Evolutionary conservation across 2,797 vertebrate species (phyloP), one percentile per base, ranked within the genome.

Genomic region (Micropoecilia bifurca): DNA sequence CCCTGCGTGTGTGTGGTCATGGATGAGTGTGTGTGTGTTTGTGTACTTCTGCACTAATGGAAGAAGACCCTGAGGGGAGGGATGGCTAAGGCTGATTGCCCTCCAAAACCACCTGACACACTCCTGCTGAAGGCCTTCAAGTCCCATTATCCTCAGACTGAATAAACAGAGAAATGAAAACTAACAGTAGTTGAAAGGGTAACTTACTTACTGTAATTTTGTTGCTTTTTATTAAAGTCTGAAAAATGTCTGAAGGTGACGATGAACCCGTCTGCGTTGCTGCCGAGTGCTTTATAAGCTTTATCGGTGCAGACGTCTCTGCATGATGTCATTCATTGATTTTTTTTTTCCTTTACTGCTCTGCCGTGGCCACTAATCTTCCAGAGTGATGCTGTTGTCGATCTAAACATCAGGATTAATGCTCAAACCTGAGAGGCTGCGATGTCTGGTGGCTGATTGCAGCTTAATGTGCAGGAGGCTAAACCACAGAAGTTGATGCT

Each of bases 321-420:
- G 88, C 86, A 84, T 93, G 81, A 91, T 86, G 84, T 92, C 91
- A 91, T 88, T 69, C 77, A 93, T 94, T 93, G 92, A 93, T 94
- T 91, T 71, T 45, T 45, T 41, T 12, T 43, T 41, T 28, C 50
- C 50, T 86, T 91, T 83, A 66, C 83, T 79, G 77, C 77, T 72
- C 20, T 6, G 59, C 80, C 25, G 7, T 78, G 57, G 77, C 79
- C 78, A 82, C 90, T 92, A 89, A 94, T 92, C 91, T 90, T 82
- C 76, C 71, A 59, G 72, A 90, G 83, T 13, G 84, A 92, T 87
- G 88, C 81, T 1, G 85, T 43, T 80, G 90, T 91, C 89, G 41
- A 88, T 90, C 72, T 73, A n/a, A 74, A 84, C 86, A 71, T 80
- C 66, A 48, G 76, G 82, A 87, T 88, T 89, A 86, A 88, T 84